Evolutionary conservation across 2,797 vertebrate species (phyloP).

Genomic region (Protonibea diacanthus): DNA sequence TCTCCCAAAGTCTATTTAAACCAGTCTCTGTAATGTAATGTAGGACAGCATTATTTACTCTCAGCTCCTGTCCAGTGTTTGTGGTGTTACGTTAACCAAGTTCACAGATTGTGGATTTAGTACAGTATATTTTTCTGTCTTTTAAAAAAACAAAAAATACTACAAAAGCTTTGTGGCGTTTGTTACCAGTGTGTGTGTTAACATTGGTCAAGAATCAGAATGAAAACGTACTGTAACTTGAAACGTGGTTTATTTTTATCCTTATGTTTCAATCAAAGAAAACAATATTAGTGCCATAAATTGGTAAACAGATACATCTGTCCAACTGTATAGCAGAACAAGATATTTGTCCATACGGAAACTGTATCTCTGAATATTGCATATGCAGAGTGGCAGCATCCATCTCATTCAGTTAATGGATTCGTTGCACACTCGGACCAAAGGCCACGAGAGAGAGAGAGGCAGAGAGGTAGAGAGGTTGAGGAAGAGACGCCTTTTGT

Average conservation of each 20-base stretch:
- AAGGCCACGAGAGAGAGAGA: constrained; percentile 29
- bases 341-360: constrained; percentile 81
- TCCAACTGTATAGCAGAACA: neutral
- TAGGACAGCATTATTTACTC: neutral
- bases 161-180: neutral
- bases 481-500: constrained; percentile 60
- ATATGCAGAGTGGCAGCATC: constrained; percentile 85
- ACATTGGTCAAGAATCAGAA: neutral
- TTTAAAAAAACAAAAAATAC: neutral
- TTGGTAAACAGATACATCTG: neutral
- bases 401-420: constrained; percentile 91
- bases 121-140: neutral
- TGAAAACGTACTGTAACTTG: neutral
- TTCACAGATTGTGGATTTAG: neutral
- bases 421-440: constrained; percentile 66
- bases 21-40: neutral
- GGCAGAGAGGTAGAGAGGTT: constrained; percentile 22
- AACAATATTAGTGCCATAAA: neutral
- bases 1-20: constrained; percentile 37
- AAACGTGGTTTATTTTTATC: neutral
- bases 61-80: constrained; percentile 21
- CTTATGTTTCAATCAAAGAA: neutral
- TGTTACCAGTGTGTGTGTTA: neutral
- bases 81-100: constrained; percentile 9
- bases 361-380: constrained; percentile 80